A percentile compares a stretch with the other conserved stretches of the same genome.
Conservation (phyloP, 1,140 invertebrate species). For the Leucophenga varia region DNA sequence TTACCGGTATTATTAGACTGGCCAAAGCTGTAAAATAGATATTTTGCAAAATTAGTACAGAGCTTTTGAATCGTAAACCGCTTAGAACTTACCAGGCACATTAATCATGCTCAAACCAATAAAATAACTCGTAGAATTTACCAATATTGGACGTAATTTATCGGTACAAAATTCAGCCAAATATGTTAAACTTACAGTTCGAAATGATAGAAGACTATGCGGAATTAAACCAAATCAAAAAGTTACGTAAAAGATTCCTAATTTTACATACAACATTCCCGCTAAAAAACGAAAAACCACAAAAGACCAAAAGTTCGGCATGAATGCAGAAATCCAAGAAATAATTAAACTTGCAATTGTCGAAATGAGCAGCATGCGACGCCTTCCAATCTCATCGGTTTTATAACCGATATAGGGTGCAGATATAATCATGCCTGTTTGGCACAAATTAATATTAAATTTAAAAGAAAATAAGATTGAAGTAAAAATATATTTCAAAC, state of each 20-base stretch:
- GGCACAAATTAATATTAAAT: too few species aligned
- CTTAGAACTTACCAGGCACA: conserved; percentile 20
- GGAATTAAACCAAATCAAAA: neutral
- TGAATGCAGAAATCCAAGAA: conserved; percentile 18
- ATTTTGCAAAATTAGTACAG: too few species aligned
- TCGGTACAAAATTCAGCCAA: conserved; percentile 25
- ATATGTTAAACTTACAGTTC: conserved; percentile 19
- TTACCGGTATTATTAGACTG: neutral
- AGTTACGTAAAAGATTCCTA: neutral
- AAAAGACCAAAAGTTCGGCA: conserved; percentile 33
- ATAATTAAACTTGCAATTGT: neutral
- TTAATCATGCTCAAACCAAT: conserved; percentile 19
- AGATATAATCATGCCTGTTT: conserved; percentile 12
- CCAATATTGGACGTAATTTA: conserved; percentile 18
- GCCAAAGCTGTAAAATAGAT: conserved; percentile 16
- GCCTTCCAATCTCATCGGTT: conserved; percentile 24
- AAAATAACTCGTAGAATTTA: conserved; percentile 15
- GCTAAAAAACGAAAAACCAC: conserved; percentile 9
- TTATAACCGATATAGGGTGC: conserved; percentile 15
- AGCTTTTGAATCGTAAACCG: too few species aligned
- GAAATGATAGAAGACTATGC: conserved; percentile 16
- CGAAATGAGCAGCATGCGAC: conserved; percentile 14
- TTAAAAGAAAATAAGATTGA: too few species aligned
- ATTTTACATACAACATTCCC: conserved; percentile 20
- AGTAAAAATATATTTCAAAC: too few species aligned